Evolutionary conservation across 2,113 vertebrate species (phyloP), one percentile per base, ranked within the genome.

Genomic region (Thunnus thynnus): DNA sequence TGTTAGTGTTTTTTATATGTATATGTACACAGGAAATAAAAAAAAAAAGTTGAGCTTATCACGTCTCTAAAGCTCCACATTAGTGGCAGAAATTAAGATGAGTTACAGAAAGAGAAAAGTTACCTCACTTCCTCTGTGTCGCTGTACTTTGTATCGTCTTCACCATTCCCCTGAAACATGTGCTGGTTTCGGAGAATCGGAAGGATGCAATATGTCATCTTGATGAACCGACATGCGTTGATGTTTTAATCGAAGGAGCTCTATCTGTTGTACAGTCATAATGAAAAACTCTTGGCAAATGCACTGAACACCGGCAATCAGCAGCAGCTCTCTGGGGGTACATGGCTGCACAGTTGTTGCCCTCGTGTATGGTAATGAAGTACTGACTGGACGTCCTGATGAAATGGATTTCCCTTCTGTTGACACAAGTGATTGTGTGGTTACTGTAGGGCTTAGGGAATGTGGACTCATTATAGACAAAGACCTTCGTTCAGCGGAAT

Each of bases 371-470:
- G 81, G 65, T 88, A 88, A 92, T 91, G 83, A 88, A 88, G 76
- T 78, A 55, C 73, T 62, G 77, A 83, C 81, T 93, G 89, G 82
- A 78, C 78, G 52, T 90, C 80, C 64, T 84, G 84, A 89, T 91
- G 87, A 84, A 92, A 89, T 91, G 84, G 86, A 91, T 93, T 92
- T 90, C 82, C 83, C 84, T 83, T 85, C 76, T 90, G 91, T 93
- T 94, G 91, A 94, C 93, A 91, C 84, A 90, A 93, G 86, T 88
- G 92, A 93, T 91, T 92, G 87, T 90, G 82, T 86, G 88, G 86
- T 91, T 92, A 89, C 85, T 91, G 82, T 87, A 73, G 81, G 73
- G 87, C 83, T 91, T 80, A 81, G 80, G 74, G 80, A 91, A 87
- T 89, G 87, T 85, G 82, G 86, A 86, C 77, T 93, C 83, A 87